Evolutionary conservation across 2,888 invertebrate genomes (phyloP).

Genomic region (Dugesia japonica): DNA sequence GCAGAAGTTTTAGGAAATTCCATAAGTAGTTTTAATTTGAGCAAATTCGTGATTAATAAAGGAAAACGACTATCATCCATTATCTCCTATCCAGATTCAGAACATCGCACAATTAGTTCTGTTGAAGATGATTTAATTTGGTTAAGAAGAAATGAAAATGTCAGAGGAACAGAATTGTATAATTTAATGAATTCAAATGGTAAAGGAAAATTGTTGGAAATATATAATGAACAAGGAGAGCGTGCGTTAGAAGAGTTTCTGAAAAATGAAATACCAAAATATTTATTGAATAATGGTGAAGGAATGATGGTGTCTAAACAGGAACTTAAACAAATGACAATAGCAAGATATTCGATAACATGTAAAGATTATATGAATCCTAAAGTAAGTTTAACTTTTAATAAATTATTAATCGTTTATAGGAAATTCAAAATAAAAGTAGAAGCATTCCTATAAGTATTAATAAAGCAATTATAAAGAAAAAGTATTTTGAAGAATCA

Average conservation of each 20-base stretch:
- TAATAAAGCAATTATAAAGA: background rate
- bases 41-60: background rate
- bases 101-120: background rate
- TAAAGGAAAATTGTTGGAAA: background rate
- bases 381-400: no score
- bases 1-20: no score
- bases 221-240: background rate
- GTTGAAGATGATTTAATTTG: background rate
- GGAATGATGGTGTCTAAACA: background rate
- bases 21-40: background rate
- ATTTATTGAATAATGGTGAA: background rate
- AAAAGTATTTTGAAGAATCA: background rate
- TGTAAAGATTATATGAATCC: background rate
- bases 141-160: background rate
- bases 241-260: background rate
- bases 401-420: no score
- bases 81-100: background rate
- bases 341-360: background rate
- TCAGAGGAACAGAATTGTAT: background rate
- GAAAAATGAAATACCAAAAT: background rate
- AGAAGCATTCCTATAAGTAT: background rate
- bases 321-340: background rate
- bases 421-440: no score
- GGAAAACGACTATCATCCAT: background rate
- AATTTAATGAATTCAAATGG: background rate